Conservation (phyloP, 2,113 vertebrate genomes). For the Neofelis nebulosa region DNA sequence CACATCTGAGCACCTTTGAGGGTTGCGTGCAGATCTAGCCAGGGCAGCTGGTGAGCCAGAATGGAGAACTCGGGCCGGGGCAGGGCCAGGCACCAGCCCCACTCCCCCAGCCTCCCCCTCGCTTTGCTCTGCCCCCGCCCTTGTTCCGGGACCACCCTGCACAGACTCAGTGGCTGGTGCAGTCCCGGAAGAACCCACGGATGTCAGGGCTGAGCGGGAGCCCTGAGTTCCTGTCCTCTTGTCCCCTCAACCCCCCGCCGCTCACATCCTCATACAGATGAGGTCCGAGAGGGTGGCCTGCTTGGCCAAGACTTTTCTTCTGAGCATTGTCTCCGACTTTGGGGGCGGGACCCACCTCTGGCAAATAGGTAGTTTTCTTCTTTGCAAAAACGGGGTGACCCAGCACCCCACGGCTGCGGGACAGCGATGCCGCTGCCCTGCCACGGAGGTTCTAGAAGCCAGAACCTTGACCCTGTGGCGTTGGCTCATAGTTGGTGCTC, state of each 20-base stretch:
- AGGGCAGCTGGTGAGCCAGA: background rate
- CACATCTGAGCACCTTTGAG: accelerated
- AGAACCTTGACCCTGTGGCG: accelerated
- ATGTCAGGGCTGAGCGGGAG: background rate
- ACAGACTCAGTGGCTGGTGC: accelerated
- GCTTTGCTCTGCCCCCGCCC: accelerated
- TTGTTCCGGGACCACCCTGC: too few relatives aligned
- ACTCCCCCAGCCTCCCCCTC: too few relatives aligned
- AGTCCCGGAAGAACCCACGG: background rate
- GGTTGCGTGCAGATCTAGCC: too few relatives aligned
- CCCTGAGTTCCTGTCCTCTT: background rate
- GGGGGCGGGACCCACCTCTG: background rate
- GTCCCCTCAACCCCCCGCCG: accelerated
- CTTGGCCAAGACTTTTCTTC: background rate
- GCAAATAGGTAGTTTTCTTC: background rate
- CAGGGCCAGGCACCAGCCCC: accelerated
- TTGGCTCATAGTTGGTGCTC: background rate
- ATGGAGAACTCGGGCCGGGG: accelerated
- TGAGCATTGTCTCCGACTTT: background rate
- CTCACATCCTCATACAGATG: background rate
- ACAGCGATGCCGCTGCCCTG: accelerated
- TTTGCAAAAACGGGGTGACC: background rate
- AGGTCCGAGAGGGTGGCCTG: accelerated
- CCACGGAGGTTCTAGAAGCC: background rate
- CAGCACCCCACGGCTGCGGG: background rate